Evolutionary conservation across 1,140 invertebrate species (phyloP).

Genomic region (Fopius arisanus): DNA sequence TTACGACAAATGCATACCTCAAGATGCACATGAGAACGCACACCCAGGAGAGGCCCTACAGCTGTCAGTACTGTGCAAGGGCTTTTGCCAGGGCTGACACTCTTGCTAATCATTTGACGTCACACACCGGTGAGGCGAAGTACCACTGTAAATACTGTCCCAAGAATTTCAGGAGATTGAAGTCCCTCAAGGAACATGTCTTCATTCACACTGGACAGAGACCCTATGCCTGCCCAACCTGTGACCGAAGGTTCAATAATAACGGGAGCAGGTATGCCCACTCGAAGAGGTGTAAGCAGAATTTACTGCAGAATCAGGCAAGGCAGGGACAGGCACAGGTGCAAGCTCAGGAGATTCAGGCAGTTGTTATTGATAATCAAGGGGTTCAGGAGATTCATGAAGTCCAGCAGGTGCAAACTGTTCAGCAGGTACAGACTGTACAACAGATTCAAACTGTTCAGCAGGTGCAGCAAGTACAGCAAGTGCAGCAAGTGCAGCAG

Average conservation of each 20-base stretch:
- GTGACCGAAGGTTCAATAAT: conserved; percentile 61
- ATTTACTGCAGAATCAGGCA: conserved; percentile 42
- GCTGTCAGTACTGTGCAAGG: conserved; percentile 67
- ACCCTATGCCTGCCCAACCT: conserved; percentile 64
- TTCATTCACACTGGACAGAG: conserved; percentile 70
- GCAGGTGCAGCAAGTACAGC: background rate
- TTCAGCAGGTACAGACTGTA: conserved; percentile 33
- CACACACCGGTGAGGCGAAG: conserved; percentile 70
- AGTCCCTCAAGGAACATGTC: conserved; percentile 70
- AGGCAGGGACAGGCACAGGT: conserved; percentile 17
- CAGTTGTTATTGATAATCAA: conserved; percentile 9
- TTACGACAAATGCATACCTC: conserved; percentile 63
- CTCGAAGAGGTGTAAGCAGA: conserved; percentile 61
- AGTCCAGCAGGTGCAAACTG: conserved; percentile 28
- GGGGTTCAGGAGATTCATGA: conserved; percentile 33
- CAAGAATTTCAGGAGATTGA: conserved; percentile 69
- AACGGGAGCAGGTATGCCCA: conserved; percentile 63
- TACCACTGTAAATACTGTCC: conserved; percentile 72
- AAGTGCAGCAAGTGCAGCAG: background rate
- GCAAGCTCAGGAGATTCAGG: background rate
- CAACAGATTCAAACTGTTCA: conserved; percentile 34
- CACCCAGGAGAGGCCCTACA: conserved; percentile 68
- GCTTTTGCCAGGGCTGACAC: conserved; percentile 63
- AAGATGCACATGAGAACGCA: conserved; percentile 68
- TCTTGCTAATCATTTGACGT: conserved; percentile 63